Base-by-base conservation (phyloP, 2,888 invertebrate genomes). In the Galerucella nymphaeae region DNA sequence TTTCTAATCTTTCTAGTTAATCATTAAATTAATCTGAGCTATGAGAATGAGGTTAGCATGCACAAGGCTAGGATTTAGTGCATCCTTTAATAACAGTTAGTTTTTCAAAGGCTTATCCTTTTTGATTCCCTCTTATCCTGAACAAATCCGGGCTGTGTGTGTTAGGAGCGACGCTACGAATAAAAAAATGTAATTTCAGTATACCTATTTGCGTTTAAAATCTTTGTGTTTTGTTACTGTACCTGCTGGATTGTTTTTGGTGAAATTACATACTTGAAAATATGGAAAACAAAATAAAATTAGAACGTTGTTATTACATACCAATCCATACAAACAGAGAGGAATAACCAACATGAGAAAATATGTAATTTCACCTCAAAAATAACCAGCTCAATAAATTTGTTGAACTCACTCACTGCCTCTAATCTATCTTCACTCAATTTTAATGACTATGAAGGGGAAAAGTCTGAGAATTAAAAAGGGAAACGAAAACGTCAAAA, bases 91-190 rank as follows among this genome's bases (percentile, higher is more conserved):
- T 41, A 57, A 66, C 57, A 66, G 55, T 55, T 59, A 48, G 45
- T 67, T 59, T 61, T 61, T 67, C 59, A 67, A 67, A 61, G 48
- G 61, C 18, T 67, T 61, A 67, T 67, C 59, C 67, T 41, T 59
- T 67, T 67, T 30, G 48, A 30, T 67, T 50, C 67, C n/a, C 9
- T n/a, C 48, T 67, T 38, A 50, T 59, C 67, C 67, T 48, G 30
- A 10, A 14, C 38, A 59, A 67, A 42, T 30, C 38, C 10, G 50
- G 59, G 67, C 50, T 50, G 50, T 50, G 45, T 50, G 67, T 45
- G 45, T 38, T 67, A n/a, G 59, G 50, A 67, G 59, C 18, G 18
- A 62, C 8, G 13, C 67, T 38, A 30, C 48, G 48, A 57, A 66
- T 18, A 57, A 23, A 67, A 58, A 67, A 67, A 67, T 50, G 67